These are phyloP conservation scores for Cricetomys ansorgei DNA, from an alignment of 2,113 vertebrate species.

Conservation along the genomic window DNA sequence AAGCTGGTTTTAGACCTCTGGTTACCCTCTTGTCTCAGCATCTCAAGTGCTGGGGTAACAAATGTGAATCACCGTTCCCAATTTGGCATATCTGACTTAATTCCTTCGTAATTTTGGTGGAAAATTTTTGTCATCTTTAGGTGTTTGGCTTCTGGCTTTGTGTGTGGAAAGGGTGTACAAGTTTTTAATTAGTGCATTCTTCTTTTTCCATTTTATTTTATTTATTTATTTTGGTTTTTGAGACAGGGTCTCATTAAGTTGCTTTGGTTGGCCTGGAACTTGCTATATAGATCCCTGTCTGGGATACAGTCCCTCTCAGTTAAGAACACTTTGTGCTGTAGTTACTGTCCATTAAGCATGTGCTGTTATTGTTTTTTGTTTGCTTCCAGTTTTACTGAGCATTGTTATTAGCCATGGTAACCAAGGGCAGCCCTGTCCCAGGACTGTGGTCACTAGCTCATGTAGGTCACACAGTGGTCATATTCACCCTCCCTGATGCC, in stretches of 20 bases:
- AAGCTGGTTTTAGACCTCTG: background rate
- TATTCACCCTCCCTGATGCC: background rate
- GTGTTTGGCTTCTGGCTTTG: background rate
- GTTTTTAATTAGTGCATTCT: background rate
- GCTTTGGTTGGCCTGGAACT: background rate
- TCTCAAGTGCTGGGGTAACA: background rate
- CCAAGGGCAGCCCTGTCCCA: background rate
- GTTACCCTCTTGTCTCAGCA: background rate
- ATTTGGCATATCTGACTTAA: background rate
- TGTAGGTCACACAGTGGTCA: background rate
- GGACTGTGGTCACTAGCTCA: background rate
- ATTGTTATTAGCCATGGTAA: background rate
- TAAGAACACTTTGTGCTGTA: background rate
- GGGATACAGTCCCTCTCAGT: background rate
- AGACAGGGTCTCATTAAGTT: background rate
- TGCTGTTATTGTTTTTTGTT: background rate
- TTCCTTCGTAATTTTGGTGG: background rate
- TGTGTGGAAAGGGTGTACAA: background rate
- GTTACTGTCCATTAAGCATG: background rate
- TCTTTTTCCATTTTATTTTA: background rate
- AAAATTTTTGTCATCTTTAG: background rate
- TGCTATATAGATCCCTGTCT: background rate
- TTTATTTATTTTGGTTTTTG: background rate
- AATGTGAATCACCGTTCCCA: background rate
- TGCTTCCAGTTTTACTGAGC: background rate